Evolutionary conservation across 2,888 invertebrate species (phyloP), one percentile per base, ranked within the genome.

Genomic region (Argyresthia albistria): DNA sequence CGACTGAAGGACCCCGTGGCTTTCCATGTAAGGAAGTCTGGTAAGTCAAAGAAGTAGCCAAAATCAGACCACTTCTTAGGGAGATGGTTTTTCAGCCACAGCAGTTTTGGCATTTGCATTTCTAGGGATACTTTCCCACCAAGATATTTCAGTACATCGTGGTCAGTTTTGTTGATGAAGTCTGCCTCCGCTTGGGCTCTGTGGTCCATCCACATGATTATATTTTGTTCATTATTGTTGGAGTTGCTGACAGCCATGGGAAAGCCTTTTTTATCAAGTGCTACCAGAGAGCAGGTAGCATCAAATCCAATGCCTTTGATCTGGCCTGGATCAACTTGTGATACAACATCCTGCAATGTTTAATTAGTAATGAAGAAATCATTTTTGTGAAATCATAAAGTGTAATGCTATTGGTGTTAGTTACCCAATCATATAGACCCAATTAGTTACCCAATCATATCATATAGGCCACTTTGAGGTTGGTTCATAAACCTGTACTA

Each of bases 101-200:
- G 75, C 14, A 98, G 75, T 84, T 98, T 99, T 0, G 98, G 97
- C 55, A 95, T 93, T 89, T 98, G 92, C 97, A 98, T 98, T 89
- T 98, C 98, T n/a, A 96, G 87, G 0, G 97, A 98, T 7, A 98
- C 93, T 80, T 92, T 93, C 0, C 97, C 97, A 1, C 98, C 98
- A 2, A 97, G 95, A 80, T 93, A 95, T 63, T 93, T 90, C 0
- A 98, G 88, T 14, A 96, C 90, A 2, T 91, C 81, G 80, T 97
- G 95, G 8, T 91, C 84, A 0, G 91, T 90, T 48, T 87, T 80
- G 70, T 97, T 98, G 43, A 98, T 97, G 37, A 88, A 78, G 49
- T 91, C 89, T 0, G 97, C 94, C 87, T 98, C 95, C 46, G 88
- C 81, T 35, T 90, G 88, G 0, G 97, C 97, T 66, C 97, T 87